These are phyloP conservation scores for Enteromius viviparus DNA, from an alignment of 2,797 vertebrate genomes.

Conservation along the genomic window DNA sequence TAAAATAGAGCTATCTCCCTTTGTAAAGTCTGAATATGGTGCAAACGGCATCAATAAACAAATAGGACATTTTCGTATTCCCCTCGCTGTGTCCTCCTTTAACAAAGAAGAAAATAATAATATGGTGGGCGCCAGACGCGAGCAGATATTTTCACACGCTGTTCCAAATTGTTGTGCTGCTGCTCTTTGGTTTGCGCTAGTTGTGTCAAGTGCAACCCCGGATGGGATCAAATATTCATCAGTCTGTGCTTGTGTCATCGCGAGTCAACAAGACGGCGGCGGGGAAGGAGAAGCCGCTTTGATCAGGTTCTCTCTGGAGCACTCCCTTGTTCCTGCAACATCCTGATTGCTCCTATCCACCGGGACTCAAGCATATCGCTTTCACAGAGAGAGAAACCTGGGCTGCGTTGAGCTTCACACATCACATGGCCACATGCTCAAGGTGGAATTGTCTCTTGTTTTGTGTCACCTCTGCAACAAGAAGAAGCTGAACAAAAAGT, in stretches of 20 bases:
- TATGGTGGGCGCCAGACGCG: conserved; percentile 9
- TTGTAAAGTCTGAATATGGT: background rate
- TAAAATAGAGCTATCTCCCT: background rate
- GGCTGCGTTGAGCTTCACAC: conserved; percentile 7
- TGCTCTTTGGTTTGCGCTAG: conserved; percentile 51
- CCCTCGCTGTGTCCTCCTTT: background rate
- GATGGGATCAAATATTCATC: conserved; percentile 64
- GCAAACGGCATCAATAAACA: background rate
- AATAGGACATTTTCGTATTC: conserved; percentile 12
- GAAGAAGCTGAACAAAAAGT: background rate
- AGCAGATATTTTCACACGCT: conserved; percentile 5
- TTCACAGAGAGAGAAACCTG: conserved; percentile 17
- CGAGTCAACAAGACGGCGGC: conserved; percentile 50
- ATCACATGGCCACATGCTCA: conserved; percentile 1
- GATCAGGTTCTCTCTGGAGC: conserved; percentile 52
- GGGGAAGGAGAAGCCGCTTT: conserved; percentile 49
- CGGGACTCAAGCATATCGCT: conserved; percentile 31
- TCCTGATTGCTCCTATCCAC: conserved; percentile 30
- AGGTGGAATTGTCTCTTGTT: background rate
- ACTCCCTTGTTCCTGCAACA: conserved; percentile 35
- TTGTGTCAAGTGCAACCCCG: conserved; percentile 60
- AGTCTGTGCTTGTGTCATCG: conserved; percentile 45
- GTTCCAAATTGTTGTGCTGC: conserved; percentile 35
- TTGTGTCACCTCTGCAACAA: background rate
- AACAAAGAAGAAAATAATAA: conserved; percentile 16